These are phyloP conservation scores for Troides helena DNA, from an alignment of 2,888 invertebrate species.

Conservation along the genomic window DNA sequence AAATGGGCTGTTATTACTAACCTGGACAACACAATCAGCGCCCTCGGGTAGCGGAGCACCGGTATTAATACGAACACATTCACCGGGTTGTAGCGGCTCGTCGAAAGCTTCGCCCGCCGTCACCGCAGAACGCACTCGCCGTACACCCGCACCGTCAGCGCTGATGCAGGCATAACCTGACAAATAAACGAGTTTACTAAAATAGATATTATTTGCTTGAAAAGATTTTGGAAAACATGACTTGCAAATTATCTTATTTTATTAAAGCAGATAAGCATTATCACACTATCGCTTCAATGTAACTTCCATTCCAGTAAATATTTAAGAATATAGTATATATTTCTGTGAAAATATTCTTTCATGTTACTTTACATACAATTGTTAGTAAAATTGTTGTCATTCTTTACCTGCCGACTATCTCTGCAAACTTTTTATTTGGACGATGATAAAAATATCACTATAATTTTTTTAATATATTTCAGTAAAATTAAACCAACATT, in stretches of 20 bases:
- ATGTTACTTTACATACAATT: not conserved
- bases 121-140: slow-evolving; percentile 85
- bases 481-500: no score
- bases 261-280: not conserved
- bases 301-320: not conserved
- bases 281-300: not conserved
- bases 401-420: no score
- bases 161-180: slow-evolving; percentile 91
- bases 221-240: no score
- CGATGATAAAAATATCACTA: no score
- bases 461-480: no score
- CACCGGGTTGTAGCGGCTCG: slow-evolving; percentile 79
- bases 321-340: not conserved
- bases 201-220: not conserved
- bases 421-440: no score
- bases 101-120: slow-evolving; percentile 85
- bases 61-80: slow-evolving; percentile 94
- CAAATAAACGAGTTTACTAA: not conserved
- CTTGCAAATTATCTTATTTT: not conserved
- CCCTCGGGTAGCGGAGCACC: slow-evolving; percentile 94
- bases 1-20: no score
- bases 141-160: slow-evolving; percentile 84
- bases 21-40: slow-evolving; percentile 88
- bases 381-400: no score
- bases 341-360: not conserved